Conservation (phyloP, 53 echinoderm and acorn worm species). For the Holothuria scabra region DNA sequence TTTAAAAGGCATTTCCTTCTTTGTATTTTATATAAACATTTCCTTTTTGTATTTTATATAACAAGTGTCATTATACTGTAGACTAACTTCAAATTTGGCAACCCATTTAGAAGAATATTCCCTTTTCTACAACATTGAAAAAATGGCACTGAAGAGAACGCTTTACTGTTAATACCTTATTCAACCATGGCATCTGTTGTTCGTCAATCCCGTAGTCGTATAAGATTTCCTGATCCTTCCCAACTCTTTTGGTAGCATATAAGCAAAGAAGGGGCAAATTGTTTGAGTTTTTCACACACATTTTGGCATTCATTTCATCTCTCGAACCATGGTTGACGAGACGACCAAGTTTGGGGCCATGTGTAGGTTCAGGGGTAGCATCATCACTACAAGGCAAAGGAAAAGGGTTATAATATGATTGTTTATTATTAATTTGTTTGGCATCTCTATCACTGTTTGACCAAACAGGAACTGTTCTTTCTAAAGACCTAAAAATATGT, state of each 20-base stretch:
- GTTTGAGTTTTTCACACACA: neutral
- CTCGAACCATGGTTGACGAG: constrained; percentile 12
- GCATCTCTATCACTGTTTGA: too few species aligned
- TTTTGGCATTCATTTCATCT: constrained; percentile 1
- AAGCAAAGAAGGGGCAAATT: constrained; percentile 18
- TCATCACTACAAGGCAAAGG: constrained; percentile 10
- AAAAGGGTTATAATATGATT: neutral
- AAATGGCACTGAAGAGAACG: neutral
- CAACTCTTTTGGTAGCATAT: neutral
- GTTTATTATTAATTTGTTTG: too few species aligned
- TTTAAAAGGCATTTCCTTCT: too few species aligned
- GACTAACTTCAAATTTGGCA: neutral
- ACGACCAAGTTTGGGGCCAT: constrained; percentile 10
- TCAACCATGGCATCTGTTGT: constrained; percentile 25
- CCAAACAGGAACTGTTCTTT: too few species aligned
- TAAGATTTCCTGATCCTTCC: neutral
- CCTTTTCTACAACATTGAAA: neutral
- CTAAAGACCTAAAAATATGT: too few species aligned
- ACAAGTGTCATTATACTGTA: neutral
- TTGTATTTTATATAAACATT: too few species aligned
- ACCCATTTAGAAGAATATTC: neutral
- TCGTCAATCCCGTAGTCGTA: neutral
- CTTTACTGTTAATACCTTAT: constrained; percentile 5
- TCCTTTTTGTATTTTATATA: too few species aligned
- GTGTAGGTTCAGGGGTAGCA: constrained; percentile 21